A percentile compares a stretch with the other conserved stretches of the same genome.
Evolutionary conservation across 2,888 invertebrate genomes (phyloP).

Genomic region (Ennomos quercinarius): DNA sequence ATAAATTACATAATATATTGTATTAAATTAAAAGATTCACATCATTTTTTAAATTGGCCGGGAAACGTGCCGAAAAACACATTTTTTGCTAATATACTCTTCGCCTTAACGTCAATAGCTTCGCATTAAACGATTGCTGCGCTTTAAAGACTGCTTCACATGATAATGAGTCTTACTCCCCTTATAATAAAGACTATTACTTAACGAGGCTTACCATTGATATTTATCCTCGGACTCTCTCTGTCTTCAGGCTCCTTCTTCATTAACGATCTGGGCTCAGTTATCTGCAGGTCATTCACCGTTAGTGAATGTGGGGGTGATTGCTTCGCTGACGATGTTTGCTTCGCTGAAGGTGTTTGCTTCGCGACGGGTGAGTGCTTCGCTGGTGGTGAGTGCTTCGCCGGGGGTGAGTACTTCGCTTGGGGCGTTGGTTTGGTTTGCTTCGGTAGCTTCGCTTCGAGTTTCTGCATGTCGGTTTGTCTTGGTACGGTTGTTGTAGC

Average conservation of each 20-base stretch:
- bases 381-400: background rate
- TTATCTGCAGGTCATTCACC: conserved; percentile 5
- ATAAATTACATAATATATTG: too few species aligned
- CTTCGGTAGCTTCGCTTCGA: conserved; percentile 24
- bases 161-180: too few species aligned
- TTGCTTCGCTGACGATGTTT: conserved; percentile 8
- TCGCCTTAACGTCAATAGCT: too few species aligned
- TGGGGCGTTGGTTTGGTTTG: background rate
- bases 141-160: too few species aligned
- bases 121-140: too few species aligned
- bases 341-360: conserved; percentile 5
- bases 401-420: conserved; percentile 2
- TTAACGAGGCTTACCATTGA: conserved; percentile 59
- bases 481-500: conserved; percentile 54
- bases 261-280: conserved; percentile 36
- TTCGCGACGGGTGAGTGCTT: conserved; percentile 5
- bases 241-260: conserved; percentile 24
- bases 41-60: too few species aligned
- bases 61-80: too few species aligned
- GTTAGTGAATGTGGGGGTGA: background rate
- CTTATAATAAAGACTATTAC: too few species aligned
- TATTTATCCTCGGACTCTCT: conserved; percentile 50
- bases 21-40: too few species aligned
- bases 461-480: conserved; percentile 31
- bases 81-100: too few species aligned